A percentile compares a stretch with the other conserved stretches of the same genome.
Conservation (phyloP, 2,888 invertebrate genomes). For the Eupithecia dodoneata region DNA sequence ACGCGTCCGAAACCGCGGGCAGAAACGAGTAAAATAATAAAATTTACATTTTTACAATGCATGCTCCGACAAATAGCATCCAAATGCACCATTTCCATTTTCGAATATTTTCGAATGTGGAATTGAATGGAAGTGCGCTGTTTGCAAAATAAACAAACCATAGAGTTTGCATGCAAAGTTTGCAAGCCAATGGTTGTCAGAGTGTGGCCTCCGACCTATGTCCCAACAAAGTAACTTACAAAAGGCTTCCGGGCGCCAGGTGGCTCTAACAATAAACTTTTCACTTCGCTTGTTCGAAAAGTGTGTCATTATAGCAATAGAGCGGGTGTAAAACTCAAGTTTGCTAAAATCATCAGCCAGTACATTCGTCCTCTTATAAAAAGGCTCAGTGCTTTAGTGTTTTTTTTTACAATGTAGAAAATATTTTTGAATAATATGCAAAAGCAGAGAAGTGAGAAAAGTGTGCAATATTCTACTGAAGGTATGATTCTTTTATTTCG, state of each 20-base stretch:
- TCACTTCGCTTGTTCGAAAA: neutral
- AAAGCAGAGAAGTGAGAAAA: no score
- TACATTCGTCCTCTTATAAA: no score
- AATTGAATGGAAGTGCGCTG: conserved; percentile 12
- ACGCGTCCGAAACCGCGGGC: no score
- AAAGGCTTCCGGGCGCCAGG: conserved; percentile 20
- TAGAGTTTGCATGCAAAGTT: conserved; percentile 12
- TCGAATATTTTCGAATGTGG: conserved; percentile 12
- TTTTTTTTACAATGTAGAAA: no score
- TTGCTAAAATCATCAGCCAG: no score
- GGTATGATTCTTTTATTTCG: no score
- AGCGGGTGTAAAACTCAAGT: no score
- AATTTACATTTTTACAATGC: neutral
- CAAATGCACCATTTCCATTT: neutral
- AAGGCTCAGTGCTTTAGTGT: no score
- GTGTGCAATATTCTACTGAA: no score
- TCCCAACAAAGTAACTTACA: conserved; percentile 31
- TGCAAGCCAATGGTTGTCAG: conserved; percentile 4
- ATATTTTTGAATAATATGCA: no score
- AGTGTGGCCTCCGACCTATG: conserved; percentile 27
- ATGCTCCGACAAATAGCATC: neutral
- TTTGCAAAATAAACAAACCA: conserved; percentile 12
- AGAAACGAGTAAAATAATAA: neutral
- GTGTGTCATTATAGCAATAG: no score
- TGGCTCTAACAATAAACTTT: conserved; percentile 32